Evolutionary conservation across 2,797 vertebrate species (phyloP).

Genomic region (Eremophila alpestris): DNA sequence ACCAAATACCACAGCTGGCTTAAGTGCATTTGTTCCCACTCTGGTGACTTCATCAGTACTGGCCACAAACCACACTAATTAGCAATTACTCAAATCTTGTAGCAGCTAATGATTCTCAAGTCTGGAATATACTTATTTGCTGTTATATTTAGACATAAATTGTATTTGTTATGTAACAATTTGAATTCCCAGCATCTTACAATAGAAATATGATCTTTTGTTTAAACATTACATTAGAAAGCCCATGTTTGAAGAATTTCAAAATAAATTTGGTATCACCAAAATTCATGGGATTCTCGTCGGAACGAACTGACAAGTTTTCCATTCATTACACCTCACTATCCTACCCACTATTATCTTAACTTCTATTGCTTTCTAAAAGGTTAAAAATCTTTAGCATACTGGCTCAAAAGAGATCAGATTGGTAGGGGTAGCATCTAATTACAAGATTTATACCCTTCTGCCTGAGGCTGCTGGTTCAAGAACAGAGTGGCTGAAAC

Average conservation of each 20-base stretch:
- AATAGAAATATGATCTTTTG: neutral
- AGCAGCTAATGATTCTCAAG: neutral
- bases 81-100: neutral
- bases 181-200: neutral
- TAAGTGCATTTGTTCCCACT: neutral
- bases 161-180: neutral
- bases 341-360: neutral
- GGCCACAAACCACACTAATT: conserved; percentile 5
- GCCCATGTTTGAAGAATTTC: neutral
- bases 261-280: neutral
- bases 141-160: neutral
- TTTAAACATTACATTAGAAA: neutral
- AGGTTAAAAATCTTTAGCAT: neutral
- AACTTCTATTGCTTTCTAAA: neutral
- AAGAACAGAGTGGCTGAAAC: neutral
- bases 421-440: neutral
- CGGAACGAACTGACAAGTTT: neutral
- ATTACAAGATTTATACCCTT: neutral
- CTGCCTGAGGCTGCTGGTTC: neutral
- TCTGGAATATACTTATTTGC: neutral
- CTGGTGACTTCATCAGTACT: neutral
- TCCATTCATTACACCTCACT: neutral
- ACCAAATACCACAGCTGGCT: neutral
- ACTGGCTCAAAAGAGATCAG: neutral
- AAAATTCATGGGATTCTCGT: neutral